Evolutionary conservation across 2,113 vertebrate species (phyloP).

Genomic region (Zapornia atra): DNA sequence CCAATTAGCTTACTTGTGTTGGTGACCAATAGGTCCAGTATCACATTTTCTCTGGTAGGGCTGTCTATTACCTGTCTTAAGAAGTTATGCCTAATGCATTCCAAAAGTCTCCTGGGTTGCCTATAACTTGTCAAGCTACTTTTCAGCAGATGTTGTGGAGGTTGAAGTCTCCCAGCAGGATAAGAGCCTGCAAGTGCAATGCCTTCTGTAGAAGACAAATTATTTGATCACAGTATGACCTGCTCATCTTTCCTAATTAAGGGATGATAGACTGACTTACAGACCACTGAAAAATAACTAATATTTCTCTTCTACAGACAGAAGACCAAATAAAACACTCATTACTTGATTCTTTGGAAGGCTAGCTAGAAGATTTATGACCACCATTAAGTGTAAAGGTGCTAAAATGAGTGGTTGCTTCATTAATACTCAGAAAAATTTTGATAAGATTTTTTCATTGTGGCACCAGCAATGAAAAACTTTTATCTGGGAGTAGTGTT

Average conservation of each 20-base stretch:
- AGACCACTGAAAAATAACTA: not conserved
- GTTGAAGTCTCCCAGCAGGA: no score
- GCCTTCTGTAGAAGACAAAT: not conserved
- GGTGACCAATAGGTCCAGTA: no score
- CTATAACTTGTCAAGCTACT: no score
- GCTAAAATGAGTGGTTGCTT: not conserved
- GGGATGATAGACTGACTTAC: not conserved
- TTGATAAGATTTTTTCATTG: not conserved
- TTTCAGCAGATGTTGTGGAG: no score
- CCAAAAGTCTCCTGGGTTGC: no score
- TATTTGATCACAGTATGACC: slow-evolving; percentile 4
- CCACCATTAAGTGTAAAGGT: not conserved
- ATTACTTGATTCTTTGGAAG: not conserved
- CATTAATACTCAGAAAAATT: not conserved
- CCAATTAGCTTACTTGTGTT: no score
- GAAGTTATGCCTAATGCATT: no score
- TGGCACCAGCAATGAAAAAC: not conserved
- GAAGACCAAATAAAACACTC: slow-evolving; percentile 9
- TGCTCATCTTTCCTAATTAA: slow-evolving; percentile 24
- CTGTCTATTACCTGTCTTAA: no score
- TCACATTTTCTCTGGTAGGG: no score
- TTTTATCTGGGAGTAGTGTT: not conserved
- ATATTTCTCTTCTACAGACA: not conserved
- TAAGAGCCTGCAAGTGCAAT: no score
- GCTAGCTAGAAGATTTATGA: not conserved